Base-by-base conservation (phyloP, 2,797 vertebrate species). In the Acanthornis magna region DNA sequence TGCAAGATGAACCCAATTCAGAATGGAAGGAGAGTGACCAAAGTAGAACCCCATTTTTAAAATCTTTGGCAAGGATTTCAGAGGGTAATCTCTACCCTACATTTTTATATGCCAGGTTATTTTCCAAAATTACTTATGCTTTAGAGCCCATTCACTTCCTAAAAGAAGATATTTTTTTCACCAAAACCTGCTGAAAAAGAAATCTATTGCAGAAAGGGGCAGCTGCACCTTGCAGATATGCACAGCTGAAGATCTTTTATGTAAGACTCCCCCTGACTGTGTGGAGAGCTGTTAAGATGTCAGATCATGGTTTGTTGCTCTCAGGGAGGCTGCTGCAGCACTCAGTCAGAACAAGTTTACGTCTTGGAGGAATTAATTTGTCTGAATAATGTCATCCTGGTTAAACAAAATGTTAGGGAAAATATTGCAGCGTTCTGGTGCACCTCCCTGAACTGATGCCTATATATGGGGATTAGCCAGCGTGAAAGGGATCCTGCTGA, bases 331-430 rank as follows among this genome's bases (percentile, higher is more conserved):
- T 84, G 85, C 91, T 92, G 88, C 87, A 91, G 91, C 92, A 66
- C 83, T 91, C 95, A 95, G 94, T 97, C 97, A 95, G 96, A 96
- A 96, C 77, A 90, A 92, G 89, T 96, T 97, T 96, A 85, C 72
- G 4, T 97, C 96, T 90, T 93, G 91, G 85, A 95, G 93, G 93
- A 95, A 97, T 96, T 97, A 94, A 95, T 96, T 95, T 95, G 95
- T 93, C 94, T 97, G 96, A 95, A 94, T 94, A 96, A 94, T 96
- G 96, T 93, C 96, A 96, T 91, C 89, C 89, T 82, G 65, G 92
- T 92, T 91, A 94, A 95, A 96, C 89, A 95, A 91, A 95, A 95
- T 80, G 94, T 86, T 95, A 95, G 88, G 90, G 85, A 95, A 95
- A 95, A 95, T 89, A 95, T 77, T 86, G 91, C 87, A 85, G 92